These are phyloP conservation scores for Galemys pyrenaicus DNA, from an alignment of 2,113 vertebrate species.

Conservation along the genomic window DNA sequence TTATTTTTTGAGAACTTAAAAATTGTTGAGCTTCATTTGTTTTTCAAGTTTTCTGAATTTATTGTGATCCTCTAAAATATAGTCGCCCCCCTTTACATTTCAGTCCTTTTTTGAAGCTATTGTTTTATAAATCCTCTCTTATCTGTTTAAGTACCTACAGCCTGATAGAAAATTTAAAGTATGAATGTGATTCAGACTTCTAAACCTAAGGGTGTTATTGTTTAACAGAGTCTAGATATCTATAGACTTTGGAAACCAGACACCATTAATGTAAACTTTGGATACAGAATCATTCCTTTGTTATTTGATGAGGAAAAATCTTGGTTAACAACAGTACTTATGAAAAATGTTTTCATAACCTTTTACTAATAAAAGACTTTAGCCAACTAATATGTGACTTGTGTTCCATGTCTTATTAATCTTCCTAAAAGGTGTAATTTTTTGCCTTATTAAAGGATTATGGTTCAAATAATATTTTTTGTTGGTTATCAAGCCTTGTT, in stretches of 20 bases:
- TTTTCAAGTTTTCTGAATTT: not conserved
- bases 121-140: not conserved
- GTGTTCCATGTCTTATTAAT: slow-evolving; percentile 19
- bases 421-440: not conserved
- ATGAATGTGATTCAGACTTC: not conserved
- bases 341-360: not conserved
- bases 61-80: slow-evolving; percentile 9
- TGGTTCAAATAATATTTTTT: slow-evolving; percentile 29
- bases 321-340: slow-evolving; percentile 21
- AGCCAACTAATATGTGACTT: not conserved
- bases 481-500: not conserved
- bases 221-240: slow-evolving; percentile 24
- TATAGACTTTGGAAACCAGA: slow-evolving; percentile 24
- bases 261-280: not conserved
- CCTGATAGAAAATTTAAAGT: slow-evolving; percentile 32
- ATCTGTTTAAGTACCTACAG: not conserved
- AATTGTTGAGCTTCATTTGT: not conserved
- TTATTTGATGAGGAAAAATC: slow-evolving; percentile 35
- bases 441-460: not conserved
- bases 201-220: not conserved
- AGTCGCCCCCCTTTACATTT: not conserved
- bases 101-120: not conserved
- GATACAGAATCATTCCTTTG: not conserved
- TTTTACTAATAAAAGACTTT: slow-evolving; percentile 37
- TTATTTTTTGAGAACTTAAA: slow-evolving; percentile 26